These are phyloP conservation scores for Centropyge bicolor DNA, from an alignment of 2,797 vertebrate species.

Conservation along the genomic window DNA sequence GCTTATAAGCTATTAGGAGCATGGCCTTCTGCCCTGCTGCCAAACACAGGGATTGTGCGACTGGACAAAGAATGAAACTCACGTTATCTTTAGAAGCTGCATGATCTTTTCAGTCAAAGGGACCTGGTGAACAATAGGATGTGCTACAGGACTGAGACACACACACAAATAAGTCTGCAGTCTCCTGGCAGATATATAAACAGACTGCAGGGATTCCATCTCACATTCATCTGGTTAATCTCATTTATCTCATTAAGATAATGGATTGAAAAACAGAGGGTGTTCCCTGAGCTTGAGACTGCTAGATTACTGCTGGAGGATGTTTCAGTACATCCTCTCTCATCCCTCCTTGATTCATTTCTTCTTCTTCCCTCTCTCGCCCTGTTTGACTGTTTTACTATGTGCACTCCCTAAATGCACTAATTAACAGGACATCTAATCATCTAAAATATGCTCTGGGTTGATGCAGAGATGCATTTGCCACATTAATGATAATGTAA, in stretches of 20 bases:
- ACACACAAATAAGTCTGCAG: conserved; percentile 18
- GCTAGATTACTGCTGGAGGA: conserved; percentile 34
- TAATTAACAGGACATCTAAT: neutral
- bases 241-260: conserved; percentile 63
- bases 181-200: conserved; percentile 31
- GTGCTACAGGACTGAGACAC: neutral
- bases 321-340: conserved; percentile 4
- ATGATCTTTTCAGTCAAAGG: neutral
- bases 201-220: conserved; percentile 49
- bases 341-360: conserved; percentile 22
- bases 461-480: neutral
- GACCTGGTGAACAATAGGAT: conserved; percentile 10
- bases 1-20: conserved; percentile 1
- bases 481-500: neutral
- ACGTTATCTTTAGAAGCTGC: neutral
- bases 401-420: neutral
- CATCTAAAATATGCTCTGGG: neutral
- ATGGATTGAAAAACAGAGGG: conserved; percentile 55
- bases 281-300: conserved; percentile 32
- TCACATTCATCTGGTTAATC: conserved; percentile 60
- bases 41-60: neutral
- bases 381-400: neutral
- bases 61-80: neutral
- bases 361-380: conserved; percentile 1
- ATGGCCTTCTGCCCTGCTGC: conserved; percentile 1